These are phyloP conservation scores for Sesamia inferens DNA, from an alignment of 2,888 invertebrate species.

Conservation along the genomic window DNA sequence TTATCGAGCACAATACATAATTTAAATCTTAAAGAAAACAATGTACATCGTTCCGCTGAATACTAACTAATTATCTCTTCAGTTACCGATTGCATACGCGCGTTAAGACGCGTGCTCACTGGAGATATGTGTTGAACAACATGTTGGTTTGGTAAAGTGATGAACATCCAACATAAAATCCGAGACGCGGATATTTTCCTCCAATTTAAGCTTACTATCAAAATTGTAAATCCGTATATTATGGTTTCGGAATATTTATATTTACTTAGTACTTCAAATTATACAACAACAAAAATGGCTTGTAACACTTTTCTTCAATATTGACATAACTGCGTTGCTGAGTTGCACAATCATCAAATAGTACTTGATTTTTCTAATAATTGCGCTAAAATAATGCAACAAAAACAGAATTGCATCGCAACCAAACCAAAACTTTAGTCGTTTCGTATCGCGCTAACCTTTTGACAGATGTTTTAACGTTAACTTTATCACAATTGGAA, in stretches of 20 bases:
- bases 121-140: background rate
- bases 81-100: conserved; percentile 51
- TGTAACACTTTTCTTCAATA: background rate
- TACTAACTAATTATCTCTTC: conserved; percentile 50
- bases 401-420: too few relatives aligned
- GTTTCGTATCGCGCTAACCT: too few relatives aligned
- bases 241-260: conserved; percentile 5
- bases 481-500: too few relatives aligned
- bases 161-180: background rate
- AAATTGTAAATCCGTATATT: conserved; percentile 10
- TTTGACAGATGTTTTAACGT: too few relatives aligned
- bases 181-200: background rate
- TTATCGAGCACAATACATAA: conserved; percentile 28
- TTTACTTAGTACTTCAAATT: background rate
- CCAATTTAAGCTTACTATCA: conserved; percentile 4
- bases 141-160: background rate
- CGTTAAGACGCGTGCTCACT: conserved; percentile 24
- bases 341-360: background rate
- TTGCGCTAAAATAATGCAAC: too few relatives aligned
- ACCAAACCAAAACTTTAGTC: too few relatives aligned
- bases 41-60: conserved; percentile 44
- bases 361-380: background rate
- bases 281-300: background rate
- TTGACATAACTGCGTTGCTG: background rate
- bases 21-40: conserved; percentile 36